A percentile compares a stretch with the other conserved stretches of the same genome.
phyloP scores from a whole-genome alignment of 1,140 invertebrate species.

The Schmidtea mediterranea region DNA sequence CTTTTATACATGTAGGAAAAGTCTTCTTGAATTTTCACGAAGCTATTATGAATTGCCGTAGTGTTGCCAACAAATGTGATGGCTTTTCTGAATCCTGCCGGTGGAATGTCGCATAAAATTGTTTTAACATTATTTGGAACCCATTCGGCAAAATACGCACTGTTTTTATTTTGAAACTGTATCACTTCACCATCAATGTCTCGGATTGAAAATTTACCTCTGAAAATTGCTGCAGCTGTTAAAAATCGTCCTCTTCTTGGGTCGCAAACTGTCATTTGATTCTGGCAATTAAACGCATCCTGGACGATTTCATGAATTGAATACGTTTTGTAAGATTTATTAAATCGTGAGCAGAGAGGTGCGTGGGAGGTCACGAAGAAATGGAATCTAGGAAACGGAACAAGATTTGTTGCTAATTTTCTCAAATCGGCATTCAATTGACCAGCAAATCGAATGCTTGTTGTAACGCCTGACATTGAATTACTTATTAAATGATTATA shows the following conservation, averaged over 20 bases:
- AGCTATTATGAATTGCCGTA: too few relatives aligned
- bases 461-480: constrained; percentile 46
- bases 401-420: constrained; percentile 47
- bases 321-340: constrained; percentile 25
- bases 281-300: constrained; percentile 39
- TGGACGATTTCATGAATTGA: constrained; percentile 29
- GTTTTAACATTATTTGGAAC: constrained; percentile 23
- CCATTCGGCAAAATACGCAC: constrained; percentile 12
- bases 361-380: constrained; percentile 52
- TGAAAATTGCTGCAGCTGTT: constrained; percentile 37
- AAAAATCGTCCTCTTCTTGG: constrained; percentile 32
- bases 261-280: constrained; percentile 42
- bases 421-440: too few relatives aligned
- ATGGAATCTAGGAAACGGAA: constrained; percentile 43
- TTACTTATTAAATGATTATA: constrained; percentile 33
- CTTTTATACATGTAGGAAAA: too few relatives aligned
- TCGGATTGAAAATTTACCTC: constrained; percentile 27
- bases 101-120: constrained; percentile 7
- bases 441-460: constrained; percentile 47
- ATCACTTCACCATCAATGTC: constrained; percentile 36
- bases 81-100: constrained; percentile 3
- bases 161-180: constrained; percentile 43
- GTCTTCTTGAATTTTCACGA: too few relatives aligned
- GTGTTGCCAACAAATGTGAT: too few relatives aligned
- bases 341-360: constrained; percentile 33